Evolutionary conservation across 92 coral and sea anemone species (phyloP).

Genomic region (Zoanthus gigantus): DNA sequence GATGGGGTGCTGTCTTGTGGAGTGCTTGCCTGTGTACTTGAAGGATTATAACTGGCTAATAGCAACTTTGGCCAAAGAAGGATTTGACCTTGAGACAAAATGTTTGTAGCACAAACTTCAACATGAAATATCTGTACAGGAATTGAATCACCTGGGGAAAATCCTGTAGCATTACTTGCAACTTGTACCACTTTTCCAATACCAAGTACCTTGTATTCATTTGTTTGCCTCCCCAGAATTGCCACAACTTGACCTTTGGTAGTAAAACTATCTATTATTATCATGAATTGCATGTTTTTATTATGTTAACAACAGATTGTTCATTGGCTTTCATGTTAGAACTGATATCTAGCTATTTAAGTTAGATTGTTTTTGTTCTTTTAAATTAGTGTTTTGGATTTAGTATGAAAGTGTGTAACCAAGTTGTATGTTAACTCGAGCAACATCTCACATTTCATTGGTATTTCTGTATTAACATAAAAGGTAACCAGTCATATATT

Average conservation of each 20-base stretch:
- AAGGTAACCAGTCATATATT: constrained; percentile 39
- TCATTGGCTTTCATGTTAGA: not conserved
- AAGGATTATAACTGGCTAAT: constrained; percentile 1
- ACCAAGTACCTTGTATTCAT: constrained; percentile 15
- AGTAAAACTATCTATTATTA: not conserved
- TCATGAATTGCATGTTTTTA: not conserved
- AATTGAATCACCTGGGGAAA: constrained; percentile 27
- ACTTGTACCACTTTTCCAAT: constrained; percentile 1
- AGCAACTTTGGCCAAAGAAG: constrained; percentile 2
- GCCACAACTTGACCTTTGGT: constrained; percentile 12
- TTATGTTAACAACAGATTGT: too few relatives aligned
- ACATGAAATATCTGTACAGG: not conserved
- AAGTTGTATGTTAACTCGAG: not conserved
- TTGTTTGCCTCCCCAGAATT: not conserved
- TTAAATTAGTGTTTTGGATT: not conserved
- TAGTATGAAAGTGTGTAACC: not conserved
- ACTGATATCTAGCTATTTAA: not conserved
- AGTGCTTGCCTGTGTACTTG: constrained; percentile 8
- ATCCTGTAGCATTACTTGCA: constrained; percentile 25
- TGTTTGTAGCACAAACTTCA: not conserved
- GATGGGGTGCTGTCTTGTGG: constrained; percentile 14
- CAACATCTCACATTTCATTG: constrained; percentile 1
- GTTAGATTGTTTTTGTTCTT: not conserved
- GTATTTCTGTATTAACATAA: constrained; percentile 15
- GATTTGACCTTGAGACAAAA: constrained; percentile 9